Conservation (phyloP, 2,797 vertebrate species). For the Pangasius djambal region DNA sequence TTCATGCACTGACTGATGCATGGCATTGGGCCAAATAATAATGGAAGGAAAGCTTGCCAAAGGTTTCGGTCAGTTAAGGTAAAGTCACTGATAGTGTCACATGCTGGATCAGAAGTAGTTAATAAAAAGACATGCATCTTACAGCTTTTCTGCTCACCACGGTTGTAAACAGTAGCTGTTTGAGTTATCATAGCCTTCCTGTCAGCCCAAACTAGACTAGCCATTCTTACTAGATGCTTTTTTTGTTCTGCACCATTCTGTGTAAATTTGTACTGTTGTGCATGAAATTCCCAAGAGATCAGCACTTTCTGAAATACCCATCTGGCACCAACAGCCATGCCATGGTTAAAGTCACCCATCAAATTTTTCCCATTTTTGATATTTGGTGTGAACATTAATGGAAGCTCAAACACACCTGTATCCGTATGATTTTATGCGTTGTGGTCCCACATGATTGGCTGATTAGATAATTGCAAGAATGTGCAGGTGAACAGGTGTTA, state of each 20-base stretch:
- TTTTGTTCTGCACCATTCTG: too few relatives aligned
- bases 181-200: neutral
- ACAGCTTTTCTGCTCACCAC: neutral
- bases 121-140: neutral
- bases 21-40: slow-evolving; percentile 38
- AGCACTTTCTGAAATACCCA: too few relatives aligned
- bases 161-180: neutral
- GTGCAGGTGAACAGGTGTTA: neutral
- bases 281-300: too few relatives aligned
- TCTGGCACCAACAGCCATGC: too few relatives aligned
- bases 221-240: too few relatives aligned
- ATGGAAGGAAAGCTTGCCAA: slow-evolving; percentile 33
- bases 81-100: slow-evolving; percentile 25
- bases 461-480: neutral
- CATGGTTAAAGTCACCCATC: too few relatives aligned
- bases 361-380: too few relatives aligned
- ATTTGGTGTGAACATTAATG: neutral
- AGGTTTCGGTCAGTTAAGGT: slow-evolving; percentile 28
- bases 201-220: too few relatives aligned
- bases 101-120: slow-evolving; percentile 3
- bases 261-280: too few relatives aligned
- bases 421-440: neutral
- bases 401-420: neutral
- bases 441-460: neutral
- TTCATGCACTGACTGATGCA: slow-evolving; percentile 28